These are phyloP conservation scores for Desmophyllum pertusum DNA, from an alignment of 92 coral and sea anemone genomes.

Conservation along the genomic window DNA sequence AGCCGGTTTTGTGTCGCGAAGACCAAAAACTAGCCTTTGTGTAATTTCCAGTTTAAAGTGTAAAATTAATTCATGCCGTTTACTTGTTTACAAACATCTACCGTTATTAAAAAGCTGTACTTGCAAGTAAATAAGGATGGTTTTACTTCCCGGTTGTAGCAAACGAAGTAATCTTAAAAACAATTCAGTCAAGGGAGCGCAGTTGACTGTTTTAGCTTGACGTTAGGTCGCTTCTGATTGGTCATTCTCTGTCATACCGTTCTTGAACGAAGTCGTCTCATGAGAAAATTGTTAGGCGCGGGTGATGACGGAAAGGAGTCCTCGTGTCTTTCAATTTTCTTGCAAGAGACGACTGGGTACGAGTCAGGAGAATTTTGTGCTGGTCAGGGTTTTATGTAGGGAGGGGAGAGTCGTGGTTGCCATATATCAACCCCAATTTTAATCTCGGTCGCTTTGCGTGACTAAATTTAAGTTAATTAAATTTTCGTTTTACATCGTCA, in stretches of 20 bases:
- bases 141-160: not conserved
- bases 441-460: not conserved
- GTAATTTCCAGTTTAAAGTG: not conserved
- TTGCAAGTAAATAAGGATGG: not conserved
- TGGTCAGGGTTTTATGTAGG: not conserved
- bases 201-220: no score
- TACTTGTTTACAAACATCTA: no score
- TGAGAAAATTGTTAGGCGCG: no score
- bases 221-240: not conserved
- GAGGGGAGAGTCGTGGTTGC: not conserved
- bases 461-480: not conserved
- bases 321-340: no score
- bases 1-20: not conserved
- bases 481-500: not conserved
- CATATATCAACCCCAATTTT: not conserved
- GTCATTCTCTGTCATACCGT: not conserved
- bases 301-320: no score
- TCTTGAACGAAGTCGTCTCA: no score
- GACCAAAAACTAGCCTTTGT: not conserved
- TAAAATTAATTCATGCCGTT: no score
- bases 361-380: no score
- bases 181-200: not conserved
- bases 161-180: not conserved
- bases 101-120: no score
- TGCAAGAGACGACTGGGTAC: no score